These are phyloP conservation scores for Sylvilagus bachmani DNA, from an alignment of 2,113 vertebrate genomes.

Conservation along the genomic window DNA sequence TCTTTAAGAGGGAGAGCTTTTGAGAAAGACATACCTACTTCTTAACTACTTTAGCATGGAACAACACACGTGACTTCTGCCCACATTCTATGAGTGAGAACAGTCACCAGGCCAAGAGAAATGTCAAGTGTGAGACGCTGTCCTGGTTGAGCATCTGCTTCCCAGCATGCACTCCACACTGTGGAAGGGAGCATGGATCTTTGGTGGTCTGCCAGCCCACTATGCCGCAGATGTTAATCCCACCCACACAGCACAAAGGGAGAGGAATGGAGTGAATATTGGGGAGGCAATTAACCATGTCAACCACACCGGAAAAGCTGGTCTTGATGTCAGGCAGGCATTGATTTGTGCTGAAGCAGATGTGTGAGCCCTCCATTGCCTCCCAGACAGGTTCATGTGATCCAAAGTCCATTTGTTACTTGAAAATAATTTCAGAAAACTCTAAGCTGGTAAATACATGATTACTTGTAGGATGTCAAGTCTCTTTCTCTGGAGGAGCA, in stretches of 20 bases:
- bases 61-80: background rate
- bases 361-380: constrained; percentile 32
- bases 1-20: background rate
- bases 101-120: background rate
- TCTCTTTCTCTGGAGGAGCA: background rate
- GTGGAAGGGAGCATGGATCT: constrained; percentile 23
- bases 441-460: constrained; percentile 34
- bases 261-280: constrained; percentile 40
- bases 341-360: constrained; percentile 74
- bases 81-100: constrained; percentile 17
- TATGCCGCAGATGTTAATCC: constrained; percentile 60
- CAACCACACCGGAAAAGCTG: constrained; percentile 45
- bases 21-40: background rate
- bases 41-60: background rate
- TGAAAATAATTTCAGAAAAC: constrained; percentile 44
- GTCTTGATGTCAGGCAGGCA: constrained; percentile 27
- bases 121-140: background rate
- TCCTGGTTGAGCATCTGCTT: background rate
- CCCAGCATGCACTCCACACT: background rate
- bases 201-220: constrained; percentile 25
- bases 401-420: background rate
- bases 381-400: background rate
- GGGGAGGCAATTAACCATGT: constrained; percentile 48
- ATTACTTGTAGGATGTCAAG: background rate
- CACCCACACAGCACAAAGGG: constrained; percentile 47